Evolutionary conservation across 2,113 vertebrate species (phyloP).

Genomic region (Notarius quadriscutis): DNA sequence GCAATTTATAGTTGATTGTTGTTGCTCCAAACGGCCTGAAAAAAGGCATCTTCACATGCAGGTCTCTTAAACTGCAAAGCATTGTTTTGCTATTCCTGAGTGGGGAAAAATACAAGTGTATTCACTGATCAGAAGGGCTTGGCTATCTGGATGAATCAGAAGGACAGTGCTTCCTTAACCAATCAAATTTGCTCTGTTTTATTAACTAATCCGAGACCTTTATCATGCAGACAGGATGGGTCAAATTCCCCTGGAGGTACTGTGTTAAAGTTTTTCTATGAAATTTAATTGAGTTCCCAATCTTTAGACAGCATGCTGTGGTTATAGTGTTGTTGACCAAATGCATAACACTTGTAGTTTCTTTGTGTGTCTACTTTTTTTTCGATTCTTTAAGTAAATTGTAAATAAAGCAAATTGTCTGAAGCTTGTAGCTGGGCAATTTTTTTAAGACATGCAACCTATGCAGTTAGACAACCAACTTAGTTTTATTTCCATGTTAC

Average conservation of each 20-base stretch:
- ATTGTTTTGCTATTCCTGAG: background rate
- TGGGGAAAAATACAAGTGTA: background rate
- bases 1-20: no score
- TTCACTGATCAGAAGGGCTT: background rate
- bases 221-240: background rate
- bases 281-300: background rate
- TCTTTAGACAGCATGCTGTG: background rate
- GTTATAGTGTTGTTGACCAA: background rate
- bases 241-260: background rate
- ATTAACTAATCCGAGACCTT: background rate
- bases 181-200: background rate
- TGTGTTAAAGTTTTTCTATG: background rate
- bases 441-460: background rate
- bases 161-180: background rate
- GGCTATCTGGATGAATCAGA: background rate
- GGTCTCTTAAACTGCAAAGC: no score
- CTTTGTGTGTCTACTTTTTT: no score
- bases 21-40: no score
- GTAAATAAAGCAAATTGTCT: background rate
- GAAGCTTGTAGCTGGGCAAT: background rate
- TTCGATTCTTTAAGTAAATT: background rate
- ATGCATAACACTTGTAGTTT: background rate
- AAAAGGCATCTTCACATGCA: no score
- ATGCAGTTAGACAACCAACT: background rate
- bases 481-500: background rate